Evolutionary conservation across 2,797 vertebrate species (phyloP), one percentile per base, ranked within the genome.

Genomic region (Malurus splendens): DNA sequence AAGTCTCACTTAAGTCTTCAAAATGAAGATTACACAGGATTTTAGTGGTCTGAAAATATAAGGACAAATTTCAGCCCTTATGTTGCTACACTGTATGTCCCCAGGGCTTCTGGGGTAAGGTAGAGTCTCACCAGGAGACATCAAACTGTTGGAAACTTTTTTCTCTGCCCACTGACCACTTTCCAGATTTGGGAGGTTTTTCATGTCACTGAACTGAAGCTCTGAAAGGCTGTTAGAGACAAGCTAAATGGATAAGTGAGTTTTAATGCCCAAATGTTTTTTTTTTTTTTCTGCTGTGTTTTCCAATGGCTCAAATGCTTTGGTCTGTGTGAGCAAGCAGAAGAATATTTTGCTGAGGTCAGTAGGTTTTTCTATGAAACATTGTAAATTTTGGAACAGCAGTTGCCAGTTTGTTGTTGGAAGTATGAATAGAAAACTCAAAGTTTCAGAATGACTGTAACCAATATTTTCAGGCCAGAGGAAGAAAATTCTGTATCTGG

Each of bases 1-100:
- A 88, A 94, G 88, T 92, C 88, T 90, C 83, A 92, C 81, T 94
- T 93, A 93, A 92, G 90, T 90, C 59, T 78, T 89, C 55, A 56
- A 82, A 89, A 89, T 87, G 48, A 90, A 16, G 48, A 56, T 93
- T 90, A 66, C 66, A 32, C n/a, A 76, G 65, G 68, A 73, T 79
- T 80, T 90, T 79, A 89, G 55, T 39, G 41, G 33, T 77, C 61
- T 6, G 4, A 77, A 88, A 93, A 86, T 74, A 27, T 33, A 67
- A 51, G 44, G 82, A 51, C 42, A 55, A 68, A 55, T 93, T 81
- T 91, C 32, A 77, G 10, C 39, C 19, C 22, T 66, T 60, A 6
- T n/a, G 18, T 72, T 82, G n/a, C 77, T 84, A 14, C 23, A 45
- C 8, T 18, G 19, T 56, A 2, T 41, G 17, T 62, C 39, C 38